These are phyloP conservation scores for Ovis aries DNA, from an alignment of 2,113 vertebrate species.

Conservation along the genomic window ARS-UI_Ramb_v3.0 NC_056073.1:8783501-8784000, in stretches of 20 bases:
- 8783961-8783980: background rate
- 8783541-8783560: background rate
- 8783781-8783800: background rate
- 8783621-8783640: background rate
- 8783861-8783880: background rate
- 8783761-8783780: background rate
- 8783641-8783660: background rate
- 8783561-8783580: background rate
- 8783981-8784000: background rate
- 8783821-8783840: background rate
- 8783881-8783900: constrained; percentile 15
- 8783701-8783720: background rate
- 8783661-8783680: background rate
- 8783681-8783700: background rate
- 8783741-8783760: background rate
- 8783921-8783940: background rate
- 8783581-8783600: background rate
- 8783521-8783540: background rate
- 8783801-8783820: background rate
- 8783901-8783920: background rate
- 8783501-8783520: background rate
- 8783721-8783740: background rate
- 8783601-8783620: background rate
- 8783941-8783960: background rate
- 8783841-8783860: background rate